Evolutionary conservation across 2,797 vertebrate species (phyloP).

Genomic region (Macroramphosus scolopax): DNA sequence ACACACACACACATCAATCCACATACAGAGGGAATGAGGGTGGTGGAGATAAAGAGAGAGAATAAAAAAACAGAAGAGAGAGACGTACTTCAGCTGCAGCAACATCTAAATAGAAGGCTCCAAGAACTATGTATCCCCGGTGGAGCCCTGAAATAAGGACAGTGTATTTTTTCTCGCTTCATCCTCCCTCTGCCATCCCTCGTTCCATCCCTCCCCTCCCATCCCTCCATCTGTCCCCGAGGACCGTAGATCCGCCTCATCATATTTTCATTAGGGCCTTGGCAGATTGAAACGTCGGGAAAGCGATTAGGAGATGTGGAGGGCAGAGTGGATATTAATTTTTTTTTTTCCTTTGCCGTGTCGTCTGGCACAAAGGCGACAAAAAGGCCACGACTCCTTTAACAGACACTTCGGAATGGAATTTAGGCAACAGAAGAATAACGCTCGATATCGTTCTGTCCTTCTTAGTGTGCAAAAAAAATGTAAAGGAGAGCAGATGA

Average conservation of each 20-base stretch:
- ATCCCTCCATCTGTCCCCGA: conserved; percentile 62
- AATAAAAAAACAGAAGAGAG: conserved; percentile 49
- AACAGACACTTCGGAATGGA: conserved; percentile 71
- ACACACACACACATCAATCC: conserved; percentile 70
- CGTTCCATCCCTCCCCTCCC: conserved; percentile 54
- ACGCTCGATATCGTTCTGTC: conserved; percentile 67
- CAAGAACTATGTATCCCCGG: conserved; percentile 89
- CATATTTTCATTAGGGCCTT: conserved; percentile 80
- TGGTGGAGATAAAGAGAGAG: conserved; percentile 57
- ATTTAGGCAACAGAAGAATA: conserved; percentile 64
- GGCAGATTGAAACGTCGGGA: conserved; percentile 79
- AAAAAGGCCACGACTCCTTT: conserved; percentile 70
- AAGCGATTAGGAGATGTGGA: conserved; percentile 73
- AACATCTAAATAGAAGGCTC: conserved; percentile 87
- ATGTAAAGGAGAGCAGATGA: conserved; percentile 47
- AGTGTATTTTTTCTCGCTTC: conserved; percentile 81
- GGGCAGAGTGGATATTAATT: conserved; percentile 65
- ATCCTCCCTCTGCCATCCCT: conserved; percentile 74
- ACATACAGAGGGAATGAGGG: conserved; percentile 48
- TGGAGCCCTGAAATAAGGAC: conserved; percentile 92
- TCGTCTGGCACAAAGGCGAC: conserved; percentile 54
- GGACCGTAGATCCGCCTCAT: conserved; percentile 78
- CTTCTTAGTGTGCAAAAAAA: conserved; percentile 60
- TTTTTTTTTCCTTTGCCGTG: conserved; percentile 26
- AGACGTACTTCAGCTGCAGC: conserved; percentile 56